Conservation (phyloP, 2,888 invertebrate genomes). For the Drosophila glabriapex region DNA sequence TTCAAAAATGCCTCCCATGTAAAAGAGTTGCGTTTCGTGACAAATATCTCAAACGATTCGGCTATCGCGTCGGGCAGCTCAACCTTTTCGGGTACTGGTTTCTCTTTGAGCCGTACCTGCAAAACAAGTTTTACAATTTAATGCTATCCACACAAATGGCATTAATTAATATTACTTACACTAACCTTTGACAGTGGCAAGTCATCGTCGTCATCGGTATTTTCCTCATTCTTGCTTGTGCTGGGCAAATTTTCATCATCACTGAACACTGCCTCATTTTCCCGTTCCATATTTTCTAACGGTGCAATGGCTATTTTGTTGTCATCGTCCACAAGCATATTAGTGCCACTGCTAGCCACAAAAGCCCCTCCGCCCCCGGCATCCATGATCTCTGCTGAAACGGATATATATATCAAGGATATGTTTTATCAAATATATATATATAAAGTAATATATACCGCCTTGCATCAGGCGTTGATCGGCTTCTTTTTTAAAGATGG, state of each 20-base stretch:
- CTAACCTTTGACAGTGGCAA: slow-evolving; percentile 91
- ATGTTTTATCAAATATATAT: background rate
- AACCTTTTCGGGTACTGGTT: slow-evolving; percentile 84
- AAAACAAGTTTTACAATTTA: slow-evolving; percentile 1
- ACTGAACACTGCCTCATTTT: slow-evolving; percentile 81
- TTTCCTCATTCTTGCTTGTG: slow-evolving; percentile 82
- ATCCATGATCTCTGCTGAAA: slow-evolving; percentile 52
- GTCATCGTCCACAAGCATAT: slow-evolving; percentile 70
- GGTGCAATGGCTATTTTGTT: slow-evolving; percentile 61
- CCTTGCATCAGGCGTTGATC: slow-evolving; percentile 72
- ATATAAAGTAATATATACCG: slow-evolving; percentile 30
- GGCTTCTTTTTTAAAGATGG: slow-evolving; percentile 81
- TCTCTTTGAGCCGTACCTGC: slow-evolving; percentile 85
- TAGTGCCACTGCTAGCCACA: slow-evolving; percentile 32
- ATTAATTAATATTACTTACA: background rate
- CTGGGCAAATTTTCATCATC: slow-evolving; percentile 87
- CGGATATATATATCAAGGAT: slow-evolving; percentile 3
- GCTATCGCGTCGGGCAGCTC: slow-evolving; percentile 84
- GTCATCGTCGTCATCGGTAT: slow-evolving; percentile 88
- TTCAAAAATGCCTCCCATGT: slow-evolving; percentile 84
- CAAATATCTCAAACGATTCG: slow-evolving; percentile 85
- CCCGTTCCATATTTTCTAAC: slow-evolving; percentile 82
- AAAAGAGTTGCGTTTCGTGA: slow-evolving; percentile 82
- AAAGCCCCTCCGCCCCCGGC: slow-evolving; percentile 32
- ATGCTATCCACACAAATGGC: background rate